Base-by-base conservation (phyloP, 2,113 vertebrate species). In the Sceloporus tristichus region DNA sequence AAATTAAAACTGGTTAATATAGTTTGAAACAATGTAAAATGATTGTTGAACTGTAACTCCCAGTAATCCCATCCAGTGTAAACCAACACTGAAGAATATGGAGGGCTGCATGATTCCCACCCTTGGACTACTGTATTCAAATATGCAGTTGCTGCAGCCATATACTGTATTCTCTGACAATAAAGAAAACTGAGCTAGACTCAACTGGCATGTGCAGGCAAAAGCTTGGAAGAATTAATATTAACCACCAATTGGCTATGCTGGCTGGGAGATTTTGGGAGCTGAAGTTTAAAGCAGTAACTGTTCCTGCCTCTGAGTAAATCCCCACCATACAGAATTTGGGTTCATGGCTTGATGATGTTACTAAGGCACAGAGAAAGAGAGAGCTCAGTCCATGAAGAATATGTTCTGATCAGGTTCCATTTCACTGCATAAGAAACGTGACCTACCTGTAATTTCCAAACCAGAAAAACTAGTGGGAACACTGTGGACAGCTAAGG, bases 401-500 rank as follows among this genome's bases (percentile, higher is more conserved):
- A 68, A 75, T 74, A 13, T 85, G n/a, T 56, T 66, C n/a, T 42
- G 14, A 66, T 82, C 38, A 70, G 29, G 13, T 19, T 42, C 80
- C 18, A 62, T 75, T 74, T 62, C 9, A 87, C 1, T 62, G 27
- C 16, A 62, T 18, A 87, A 25, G 23, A 59, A 29, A 13, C n/a
- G 27, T 74, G 38, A 29, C 48, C 38, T 65, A 54, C 65, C 21
- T 77, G 59, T 62, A 62, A 62, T 29, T 38, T 34, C 11, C 59
- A 29, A 59, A 5, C 29, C 68, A 74, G 25, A 19, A 82, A 65
- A 9, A n/a, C 14, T 70, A 29, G 66, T 29, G 68, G 3, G 76
- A 56, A 27, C 9, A 54, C n/a, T 66, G 42, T 5, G 16, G n/a
- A 53, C 48, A 88, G 16, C 83, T 88, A 84, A 90, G 82, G 79